Evolutionary conservation across 37 sponge, comb jelly and placozoan species (phyloP).

Genomic region (Hexactinellida sp.): DNA sequence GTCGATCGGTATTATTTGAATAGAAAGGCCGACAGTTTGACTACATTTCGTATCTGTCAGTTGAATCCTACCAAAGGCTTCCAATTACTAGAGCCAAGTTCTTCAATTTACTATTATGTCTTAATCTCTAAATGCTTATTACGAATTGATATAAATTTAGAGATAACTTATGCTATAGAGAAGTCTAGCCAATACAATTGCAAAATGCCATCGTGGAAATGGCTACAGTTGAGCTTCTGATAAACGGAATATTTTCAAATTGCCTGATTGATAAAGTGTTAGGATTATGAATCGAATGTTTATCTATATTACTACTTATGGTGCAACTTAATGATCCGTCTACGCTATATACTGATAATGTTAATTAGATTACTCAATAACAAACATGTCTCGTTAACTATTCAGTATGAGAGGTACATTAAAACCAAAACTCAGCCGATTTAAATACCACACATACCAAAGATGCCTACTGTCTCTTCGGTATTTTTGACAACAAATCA

Average conservation of each 20-base stretch:
- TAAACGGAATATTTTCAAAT: neutral
- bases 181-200: neutral
- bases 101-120: neutral
- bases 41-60: neutral
- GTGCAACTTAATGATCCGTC: neutral
- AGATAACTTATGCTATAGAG: neutral
- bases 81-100: neutral
- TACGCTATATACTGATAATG: neutral
- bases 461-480: neutral
- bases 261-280: neutral
- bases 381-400: neutral
- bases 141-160: too few relatives aligned
- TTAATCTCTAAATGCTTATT: too few relatives aligned
- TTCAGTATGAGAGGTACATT: neutral
- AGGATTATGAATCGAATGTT: neutral
- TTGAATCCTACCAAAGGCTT: neutral
- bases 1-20: neutral
- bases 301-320: neutral
- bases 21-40: slow-evolving; percentile 6
- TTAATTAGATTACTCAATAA: neutral
- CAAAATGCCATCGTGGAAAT: neutral
- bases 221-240: neutral
- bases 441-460: neutral
- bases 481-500: neutral
- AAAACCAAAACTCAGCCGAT: neutral